Base-by-base conservation (phyloP, 2,113 vertebrate species). In the Xenopus borealis region DNA sequence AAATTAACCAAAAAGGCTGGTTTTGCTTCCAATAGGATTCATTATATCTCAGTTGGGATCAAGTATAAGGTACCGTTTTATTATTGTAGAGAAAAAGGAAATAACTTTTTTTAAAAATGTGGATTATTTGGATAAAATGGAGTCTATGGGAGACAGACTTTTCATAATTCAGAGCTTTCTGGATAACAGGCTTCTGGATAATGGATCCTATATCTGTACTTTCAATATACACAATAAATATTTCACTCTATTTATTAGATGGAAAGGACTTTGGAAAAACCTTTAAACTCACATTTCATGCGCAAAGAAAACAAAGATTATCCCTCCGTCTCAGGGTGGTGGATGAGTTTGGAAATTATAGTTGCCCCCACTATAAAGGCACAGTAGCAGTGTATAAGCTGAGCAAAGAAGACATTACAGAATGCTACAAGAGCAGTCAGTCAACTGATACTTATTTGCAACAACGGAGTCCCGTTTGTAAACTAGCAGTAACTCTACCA, bases 311-410 rank as follows among this genome's bases (percentile, higher is more conserved):
- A 72, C 81, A 88, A 27, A 88, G 82, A 53, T 80, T 95, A 65
- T 72, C 81, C 23, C 81, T 96, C 17, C 84, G 78, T 68, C 89
- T 94, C 11, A 90, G 88, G 30, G 93, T 93, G 66, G 85, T 95
- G 69, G 92, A 96, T 84, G 89, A 93, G 9, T 96, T 93, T 50
- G 93, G 92, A 66, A 96, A 95, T 82, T 85, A 93, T 77, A 94
- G 92, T 78, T 96, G 90, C 4, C 88, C 93, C 19, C 84, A 96
- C 83, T 96, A 95, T 82, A 97, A 96, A 82, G 95, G 94, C 45
- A 87, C 87, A 0, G 85, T 79, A 47, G 52, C 86, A 8, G 88
- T 95, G 72, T 92, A 92, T 66, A 94, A 91, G 85, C 71, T 93
- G 61, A 79, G 79, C 81, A 91, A 85, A 83, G 85, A 86, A 66